Percentiles rank a stretch among this genome's conserved stretches.
These are phyloP conservation scores for Gymnothorax reevesii DNA, from an alignment of 2,797 vertebrate species.

Conservation along the genomic window DNA sequence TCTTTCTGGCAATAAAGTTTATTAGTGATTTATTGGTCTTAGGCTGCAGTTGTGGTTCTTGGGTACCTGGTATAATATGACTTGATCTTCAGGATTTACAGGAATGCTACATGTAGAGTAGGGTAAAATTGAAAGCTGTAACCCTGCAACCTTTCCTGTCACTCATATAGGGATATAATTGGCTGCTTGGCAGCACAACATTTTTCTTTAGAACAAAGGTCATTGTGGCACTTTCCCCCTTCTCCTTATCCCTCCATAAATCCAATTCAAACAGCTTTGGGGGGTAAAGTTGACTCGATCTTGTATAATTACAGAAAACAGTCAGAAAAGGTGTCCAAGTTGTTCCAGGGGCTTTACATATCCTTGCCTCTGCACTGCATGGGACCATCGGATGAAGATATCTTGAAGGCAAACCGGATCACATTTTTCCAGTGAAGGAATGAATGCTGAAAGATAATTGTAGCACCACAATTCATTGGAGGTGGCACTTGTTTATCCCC, in stretches of 20 bases:
- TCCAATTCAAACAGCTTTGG: constrained; percentile 69
- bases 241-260: constrained; percentile 47
- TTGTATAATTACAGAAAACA: constrained; percentile 72
- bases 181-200: constrained; percentile 25
- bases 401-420: neutral
- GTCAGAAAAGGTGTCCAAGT: constrained; percentile 70
- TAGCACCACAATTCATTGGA: too few relatives aligned
- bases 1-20: neutral
- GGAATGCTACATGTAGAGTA: neutral
- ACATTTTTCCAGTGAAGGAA: neutral
- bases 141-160: constrained; percentile 33
- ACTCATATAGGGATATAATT: constrained; percentile 30
- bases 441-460: neutral
- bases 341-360: constrained; percentile 59
- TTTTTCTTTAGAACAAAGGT: constrained; percentile 55
- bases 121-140: constrained; percentile 6
- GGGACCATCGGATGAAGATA: neutral
- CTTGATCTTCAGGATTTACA: neutral
- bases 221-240: constrained; percentile 67
- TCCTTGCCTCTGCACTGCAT: constrained; percentile 13
- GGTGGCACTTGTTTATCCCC: too few relatives aligned
- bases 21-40: neutral
- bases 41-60: neutral
- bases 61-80: neutral
- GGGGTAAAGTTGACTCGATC: constrained; percentile 82